Percentiles rank a stretch among this genome's conserved stretches.
Conservation (phyloP, 2,113 vertebrate species). For the Onychostruthus taczanowskii region DNA sequence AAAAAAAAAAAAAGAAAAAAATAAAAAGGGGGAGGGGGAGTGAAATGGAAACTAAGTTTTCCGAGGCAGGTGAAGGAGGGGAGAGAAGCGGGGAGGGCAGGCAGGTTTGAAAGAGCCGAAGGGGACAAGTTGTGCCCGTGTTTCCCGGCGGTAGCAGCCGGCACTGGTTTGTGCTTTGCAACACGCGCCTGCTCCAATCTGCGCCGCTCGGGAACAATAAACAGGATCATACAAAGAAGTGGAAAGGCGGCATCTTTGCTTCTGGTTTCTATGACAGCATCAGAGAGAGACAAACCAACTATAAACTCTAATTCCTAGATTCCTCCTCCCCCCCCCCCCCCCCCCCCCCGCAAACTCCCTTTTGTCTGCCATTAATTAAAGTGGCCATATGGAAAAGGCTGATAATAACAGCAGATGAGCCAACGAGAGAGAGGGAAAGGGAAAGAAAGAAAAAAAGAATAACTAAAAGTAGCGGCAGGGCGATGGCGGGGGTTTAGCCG, state of each 20-base stretch:
- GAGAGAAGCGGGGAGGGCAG: background rate
- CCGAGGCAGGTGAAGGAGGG: background rate
- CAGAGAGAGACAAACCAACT: constrained; percentile 63
- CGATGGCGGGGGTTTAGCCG: background rate
- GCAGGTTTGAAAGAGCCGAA: background rate
- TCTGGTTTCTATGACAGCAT: constrained; percentile 69
- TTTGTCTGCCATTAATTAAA: constrained; percentile 84
- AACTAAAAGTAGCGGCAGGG: constrained; percentile 27
- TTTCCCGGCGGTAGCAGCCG: background rate
- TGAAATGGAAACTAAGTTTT: background rate
- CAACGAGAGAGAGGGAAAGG: background rate
- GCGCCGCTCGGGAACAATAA: constrained; percentile 48
- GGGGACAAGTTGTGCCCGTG: background rate
- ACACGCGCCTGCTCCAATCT: constrained; percentile 29
- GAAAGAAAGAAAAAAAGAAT: background rate
- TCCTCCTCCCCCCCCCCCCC: background rate
- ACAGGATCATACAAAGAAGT: constrained; percentile 64
- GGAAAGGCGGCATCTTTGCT: constrained; percentile 57
- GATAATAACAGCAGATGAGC: constrained; percentile 69
- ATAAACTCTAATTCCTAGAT: constrained; percentile 71
- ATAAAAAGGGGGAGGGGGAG: accelerated
- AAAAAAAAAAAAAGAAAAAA: accelerated
- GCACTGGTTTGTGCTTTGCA: background rate
- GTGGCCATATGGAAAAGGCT: constrained; percentile 77
- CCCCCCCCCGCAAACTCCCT: background rate